Base-by-base conservation (phyloP, 2,797 vertebrate genomes). In the Erithacus rubecula region DNA sequence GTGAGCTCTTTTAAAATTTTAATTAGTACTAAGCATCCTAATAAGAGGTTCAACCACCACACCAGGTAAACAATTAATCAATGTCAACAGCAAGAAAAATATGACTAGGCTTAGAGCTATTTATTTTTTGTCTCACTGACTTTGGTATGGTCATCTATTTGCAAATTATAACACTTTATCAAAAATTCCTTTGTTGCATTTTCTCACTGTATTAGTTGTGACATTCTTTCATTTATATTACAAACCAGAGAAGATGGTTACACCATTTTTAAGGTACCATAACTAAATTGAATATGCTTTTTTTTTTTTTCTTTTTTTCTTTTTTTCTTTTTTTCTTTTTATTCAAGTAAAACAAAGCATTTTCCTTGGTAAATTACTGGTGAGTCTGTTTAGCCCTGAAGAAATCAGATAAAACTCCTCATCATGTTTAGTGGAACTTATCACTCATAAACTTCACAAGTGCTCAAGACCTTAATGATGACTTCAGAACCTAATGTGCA, bases 1-100 rank as follows among this genome's bases (percentile, higher is more conserved):
- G 32, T 76, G 23, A 69, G 39, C 49, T 27, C 13, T 89, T 89
- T 63, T n/a, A 87, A 89, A 82, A 87, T 71, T 90, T 92, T 94
- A 82, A 87, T 88, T 94, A 87, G 36, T 70, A 68, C 23, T 74
- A 76, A 90, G 59, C 44, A 86, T 70, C 39, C 34, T 78, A 93
- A 93, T 64, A 87, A 70, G 32, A 62, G 15, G 15, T 59, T 60
- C 60, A 81, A 27, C 29, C 27, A 75, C 41, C 21, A 75, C 29
- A 69, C 15, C 37, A 79, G 26, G 30, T 75, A 83, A 70, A 77
- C 8, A 67, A 68, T 64, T 79, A 10, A 5, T 89, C 10, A 16
- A 60, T 58, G 69, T 56, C 59, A 81, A 34, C 8, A 53, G 44
- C 20, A 39, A 19, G 46, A 75, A 71, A 87, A 89, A 52, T 30